Percentiles rank a stretch among this genome's conserved stretches.
phyloP scores from a whole-genome alignment of 2,797 vertebrate species.

The Propithecus deckenii region DNA sequence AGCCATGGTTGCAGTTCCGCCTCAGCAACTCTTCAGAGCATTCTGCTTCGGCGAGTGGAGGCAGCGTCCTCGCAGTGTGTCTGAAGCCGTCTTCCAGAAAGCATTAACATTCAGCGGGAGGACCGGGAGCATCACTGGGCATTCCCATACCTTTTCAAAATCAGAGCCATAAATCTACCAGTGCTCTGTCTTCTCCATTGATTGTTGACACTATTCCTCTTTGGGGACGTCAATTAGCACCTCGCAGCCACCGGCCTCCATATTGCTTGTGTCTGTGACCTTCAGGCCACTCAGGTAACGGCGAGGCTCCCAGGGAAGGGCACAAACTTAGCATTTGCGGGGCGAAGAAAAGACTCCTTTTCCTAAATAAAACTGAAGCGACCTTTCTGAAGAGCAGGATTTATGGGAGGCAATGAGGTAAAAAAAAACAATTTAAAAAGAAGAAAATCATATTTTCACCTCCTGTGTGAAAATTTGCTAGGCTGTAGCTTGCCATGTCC shows the following conservation, averaged over 20 bases:
- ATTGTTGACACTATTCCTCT: constrained; percentile 52
- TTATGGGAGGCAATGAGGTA: neutral
- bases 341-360: constrained; percentile 17
- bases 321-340: constrained; percentile 7
- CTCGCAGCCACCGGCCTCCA: constrained; percentile 38
- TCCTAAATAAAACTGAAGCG: constrained; percentile 42
- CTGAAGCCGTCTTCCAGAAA: constrained; percentile 77
- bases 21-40: constrained; percentile 75
- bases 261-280: constrained; percentile 60
- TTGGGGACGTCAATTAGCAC: constrained; percentile 59
- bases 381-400: constrained; percentile 44
- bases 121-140: neutral
- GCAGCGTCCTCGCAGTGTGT: constrained; percentile 58
- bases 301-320: neutral
- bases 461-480: constrained; percentile 28
- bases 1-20: constrained; percentile 76
- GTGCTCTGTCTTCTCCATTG: neutral
- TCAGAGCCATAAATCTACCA: constrained; percentile 58
- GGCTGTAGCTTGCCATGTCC: neutral
- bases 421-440: neutral
- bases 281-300: constrained; percentile 60
- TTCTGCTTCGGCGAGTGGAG: constrained; percentile 73
- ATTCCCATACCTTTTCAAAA: constrained; percentile 71
- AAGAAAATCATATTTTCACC: neutral
- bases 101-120: constrained; percentile 76